A percentile compares a stretch with the other conserved stretches of the same genome.
Evolutionary conservation across 2,888 invertebrate species (phyloP).

Genomic region (Herminia tarsipennalis): DNA sequence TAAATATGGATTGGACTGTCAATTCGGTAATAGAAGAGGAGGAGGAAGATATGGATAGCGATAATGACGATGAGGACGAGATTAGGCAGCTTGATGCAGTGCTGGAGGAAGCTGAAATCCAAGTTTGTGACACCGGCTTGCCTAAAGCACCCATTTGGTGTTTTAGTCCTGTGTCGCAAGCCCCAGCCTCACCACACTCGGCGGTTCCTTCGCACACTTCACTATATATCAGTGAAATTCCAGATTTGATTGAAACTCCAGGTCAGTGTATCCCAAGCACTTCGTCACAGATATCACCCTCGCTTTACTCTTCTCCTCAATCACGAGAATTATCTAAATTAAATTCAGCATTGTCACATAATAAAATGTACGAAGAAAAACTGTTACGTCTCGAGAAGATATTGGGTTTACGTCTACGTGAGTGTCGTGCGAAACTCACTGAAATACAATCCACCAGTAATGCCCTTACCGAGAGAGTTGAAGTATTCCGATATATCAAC

Average conservation of each 20-base stretch:
- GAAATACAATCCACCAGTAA: conserved; percentile 39
- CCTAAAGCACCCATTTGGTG: neutral
- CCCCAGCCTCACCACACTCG: neutral
- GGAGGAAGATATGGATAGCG: neutral
- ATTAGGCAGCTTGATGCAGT: conserved; percentile 10
- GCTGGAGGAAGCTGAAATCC: conserved; percentile 11
- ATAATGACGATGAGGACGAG: conserved; percentile 18
- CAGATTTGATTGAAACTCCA: neutral
- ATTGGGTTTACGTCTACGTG: conserved; percentile 54
- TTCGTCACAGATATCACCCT: neutral
- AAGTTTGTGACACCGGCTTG: conserved; percentile 8
- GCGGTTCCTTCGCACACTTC: neutral
- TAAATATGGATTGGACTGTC: neutral
- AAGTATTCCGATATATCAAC: conserved; percentile 58
- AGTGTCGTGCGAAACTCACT: conserved; percentile 63
- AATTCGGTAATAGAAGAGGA: neutral
- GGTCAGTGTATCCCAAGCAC: neutral
- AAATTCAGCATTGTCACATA: conserved; percentile 62
- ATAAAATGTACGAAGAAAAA: conserved; percentile 67
- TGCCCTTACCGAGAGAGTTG: conserved; percentile 30
- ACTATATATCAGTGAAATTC: neutral
- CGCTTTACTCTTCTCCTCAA: neutral
- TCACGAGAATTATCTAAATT: conserved; percentile 36
- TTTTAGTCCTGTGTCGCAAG: neutral
- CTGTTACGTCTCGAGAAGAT: conserved; percentile 61